Evolutionary conservation across 2,797 vertebrate genomes (phyloP).

Genomic region (Peromyscus eremicus): DNA sequence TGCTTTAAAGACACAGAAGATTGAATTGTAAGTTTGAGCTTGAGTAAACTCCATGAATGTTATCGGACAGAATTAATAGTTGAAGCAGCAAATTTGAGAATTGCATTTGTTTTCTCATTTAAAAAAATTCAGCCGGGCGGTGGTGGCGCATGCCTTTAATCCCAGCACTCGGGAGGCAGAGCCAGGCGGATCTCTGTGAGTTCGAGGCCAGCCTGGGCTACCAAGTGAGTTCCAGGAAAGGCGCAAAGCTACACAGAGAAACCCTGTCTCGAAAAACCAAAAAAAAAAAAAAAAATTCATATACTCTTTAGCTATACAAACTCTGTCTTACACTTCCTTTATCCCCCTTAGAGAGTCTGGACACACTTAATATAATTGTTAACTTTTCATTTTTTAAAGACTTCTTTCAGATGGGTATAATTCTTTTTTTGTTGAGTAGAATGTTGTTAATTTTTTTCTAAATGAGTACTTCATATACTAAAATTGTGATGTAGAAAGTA

Average conservation of each 20-base stretch:
- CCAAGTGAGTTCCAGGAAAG: no score
- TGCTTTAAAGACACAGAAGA: constrained; percentile 32
- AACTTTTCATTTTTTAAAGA: constrained; percentile 35
- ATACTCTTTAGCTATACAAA: constrained; percentile 26
- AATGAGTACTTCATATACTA: neutral
- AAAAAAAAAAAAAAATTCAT: constrained; percentile 26
- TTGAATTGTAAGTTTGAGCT: constrained; percentile 59
- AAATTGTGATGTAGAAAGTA: neutral
- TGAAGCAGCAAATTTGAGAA: constrained; percentile 55
- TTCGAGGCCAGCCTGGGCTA: no score
- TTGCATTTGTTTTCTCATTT: constrained; percentile 48
- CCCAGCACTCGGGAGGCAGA: no score
- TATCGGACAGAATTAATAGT: constrained; percentile 43
- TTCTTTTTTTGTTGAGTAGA: neutral
- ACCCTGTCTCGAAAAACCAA: no score
- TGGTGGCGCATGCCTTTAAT: no score
- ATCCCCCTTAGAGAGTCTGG: neutral
- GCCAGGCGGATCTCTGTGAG: no score
- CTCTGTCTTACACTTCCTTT: constrained; percentile 29
- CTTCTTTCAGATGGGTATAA: neutral
- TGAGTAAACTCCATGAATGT: constrained; percentile 58
- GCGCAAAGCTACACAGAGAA: no score
- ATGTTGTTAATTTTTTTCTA: constrained; percentile 1
- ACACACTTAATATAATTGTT: neutral
- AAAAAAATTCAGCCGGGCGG: constrained; percentile 20